Base-by-base conservation (phyloP, 2,113 vertebrate species). In the Lagopus leucura region DNA sequence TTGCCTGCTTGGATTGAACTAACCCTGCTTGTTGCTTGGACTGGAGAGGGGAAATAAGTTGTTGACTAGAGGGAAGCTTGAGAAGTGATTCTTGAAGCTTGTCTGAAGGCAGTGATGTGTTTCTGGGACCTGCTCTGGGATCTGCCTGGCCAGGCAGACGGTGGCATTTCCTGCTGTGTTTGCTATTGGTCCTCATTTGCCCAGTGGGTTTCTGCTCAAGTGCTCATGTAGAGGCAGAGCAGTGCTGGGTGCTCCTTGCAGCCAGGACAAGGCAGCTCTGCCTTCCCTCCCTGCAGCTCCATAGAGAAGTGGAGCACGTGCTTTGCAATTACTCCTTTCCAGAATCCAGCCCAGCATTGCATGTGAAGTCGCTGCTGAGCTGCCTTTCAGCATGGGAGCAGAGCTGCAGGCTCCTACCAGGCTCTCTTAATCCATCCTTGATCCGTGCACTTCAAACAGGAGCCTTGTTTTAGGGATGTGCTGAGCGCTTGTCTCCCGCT, bases 281-380 rank as follows among this genome's bases (percentile, higher is more conserved):
- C 47, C 36, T 40, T 66, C 45, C 38, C 25, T 40, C 16, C 45
- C 43, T 5, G 45, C 22, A 50, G 21, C 22, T 50, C 43, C 18
- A 1, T 2, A 6, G 71, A 45, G 4, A 63, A 40, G 34, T 60
- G 8, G 45, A 82, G 67, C 80, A 55, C 11, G 0, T 0, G 21
- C 84, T 38, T 30, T 22, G 65, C 45, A 11, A 2, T 70, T 40
- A 14, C 72, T 64, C 8, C 9, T 34, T 71, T 30, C 60, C 28
- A 0, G 1, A 19, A 42, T 67, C 74, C 22, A 8, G 5, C 25
- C 0, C 0, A 48, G 2, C 30, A 0, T 8, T 0, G 1, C n/a
- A 1, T 6, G 6, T 3, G 18, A 57, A 19, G 28, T 57, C 10
- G 28, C 38, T 47, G 54, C 72, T 77, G 92, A 76, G 52, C 52